Base-by-base conservation (phyloP, 2,113 vertebrate species). In the Tragelaphus buxtoni region DNA sequence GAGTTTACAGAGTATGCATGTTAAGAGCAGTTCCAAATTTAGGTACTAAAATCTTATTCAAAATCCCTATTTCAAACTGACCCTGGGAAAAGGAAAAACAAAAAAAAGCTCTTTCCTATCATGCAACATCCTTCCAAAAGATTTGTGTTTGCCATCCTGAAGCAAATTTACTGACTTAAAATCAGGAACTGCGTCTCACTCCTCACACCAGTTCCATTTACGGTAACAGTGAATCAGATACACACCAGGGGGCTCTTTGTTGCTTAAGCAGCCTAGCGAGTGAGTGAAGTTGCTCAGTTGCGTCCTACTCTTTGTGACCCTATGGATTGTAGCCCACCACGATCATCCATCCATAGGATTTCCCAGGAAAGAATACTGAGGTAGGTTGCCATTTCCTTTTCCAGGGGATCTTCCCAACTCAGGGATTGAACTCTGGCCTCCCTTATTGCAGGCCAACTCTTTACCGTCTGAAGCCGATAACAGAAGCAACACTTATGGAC, bases 251-350 rank as follows among this genome's bases (percentile, higher is more conserved):
- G 17, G 49, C 20, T 72, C 2, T 42, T 86, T 89, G 77, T 30
- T 56, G 56, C 35, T 85, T 42, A 69, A 42, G 24, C 8, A n/a
- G 49, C 30, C 45, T 3, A 39, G 35, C 6, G n/a, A 2, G 9
- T 69, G n/a, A 72, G 5, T 72, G 65, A 72, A 72, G 9, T 6
- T 35, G 18, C 18, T 72, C 35, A 39, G 65, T 39, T 12, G 65
- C 1, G 0, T 72, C 35, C 1, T 0, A 72, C 35, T 39, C 65
- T 72, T 72, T 72, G 65, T 10, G 0, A 72, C 20, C 2, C 4
- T 39, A 24, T 39, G 20, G 18, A 39, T 9, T 12, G 9, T 72
- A 69, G n/a, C n/a, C 63, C 63, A 35, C 63, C 17, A 69, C 8
- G 63, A n/a, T 65, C 63, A 32, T 65, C 17, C 63, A 65, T 65